Evolutionary conservation across 2,797 vertebrate species (phyloP), one percentile per base, ranked within the genome.

Genomic region (Gorsachius magnificus): DNA sequence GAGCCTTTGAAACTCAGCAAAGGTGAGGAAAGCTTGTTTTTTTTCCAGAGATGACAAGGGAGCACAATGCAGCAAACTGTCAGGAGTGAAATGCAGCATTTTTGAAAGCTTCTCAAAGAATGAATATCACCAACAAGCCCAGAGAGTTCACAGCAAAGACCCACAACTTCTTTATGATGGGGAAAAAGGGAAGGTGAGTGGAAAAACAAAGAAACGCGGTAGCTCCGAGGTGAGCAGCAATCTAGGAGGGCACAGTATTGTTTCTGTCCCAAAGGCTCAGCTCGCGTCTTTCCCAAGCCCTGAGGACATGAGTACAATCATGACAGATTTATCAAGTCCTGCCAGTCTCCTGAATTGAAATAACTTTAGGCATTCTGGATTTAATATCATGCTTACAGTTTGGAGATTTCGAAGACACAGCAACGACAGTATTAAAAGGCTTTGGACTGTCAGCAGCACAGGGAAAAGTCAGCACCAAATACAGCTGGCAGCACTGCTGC

Each of bases 291-390:
- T 87, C 51, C 70, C 11, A 24, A 83, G 70, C 77, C 77, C 51
- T 56, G 19, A 63, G 90, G 90, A 70, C 45, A 77, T 0, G 2
- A 77, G 13, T 60, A 33, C 63, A 82, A 84, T 50, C 71, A 61
- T 29, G 64, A 93, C 94, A 90, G 81, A 36, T 95, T 92, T 89
- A 92, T 94, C 83, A 85, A 74, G 66, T 61, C 80, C 7, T 16
- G 35, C 11, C 1, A 1, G 35, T 69, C 66, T 70, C 64, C 35
- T 16, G 24, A 82, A 86, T 0, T 58, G 83, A 84, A 95, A 76
- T 77, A 90, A 92, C 88, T 92, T 71, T 45, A 48, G 66, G 70
- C 54, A 64, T 90, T 94, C 64, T 57, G 66, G 11, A n/a, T 89
- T 93, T 84, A 92, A 84, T 58, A 93, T 51, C 68, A 53, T 2